A percentile compares a stretch with the other conserved stretches of the same genome.
Conservation (phyloP, 1,140 invertebrate genomes). For the Anastrepha ludens region DNA sequence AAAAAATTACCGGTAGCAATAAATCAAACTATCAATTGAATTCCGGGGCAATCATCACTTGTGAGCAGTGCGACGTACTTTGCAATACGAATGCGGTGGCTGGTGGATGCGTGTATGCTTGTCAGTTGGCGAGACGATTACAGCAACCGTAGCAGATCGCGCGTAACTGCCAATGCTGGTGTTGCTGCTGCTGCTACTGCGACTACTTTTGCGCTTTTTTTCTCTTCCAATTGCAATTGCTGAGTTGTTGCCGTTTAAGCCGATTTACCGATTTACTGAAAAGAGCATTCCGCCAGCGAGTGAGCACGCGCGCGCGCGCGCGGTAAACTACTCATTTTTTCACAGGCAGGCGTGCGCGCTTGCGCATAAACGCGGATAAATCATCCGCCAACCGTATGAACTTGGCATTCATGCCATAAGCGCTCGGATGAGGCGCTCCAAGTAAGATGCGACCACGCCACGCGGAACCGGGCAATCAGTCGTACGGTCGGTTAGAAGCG, state of each 20-base stretch:
- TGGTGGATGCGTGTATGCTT: constrained; percentile 38
- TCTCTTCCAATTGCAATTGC: not conserved
- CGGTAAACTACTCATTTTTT: not conserved
- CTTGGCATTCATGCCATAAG: constrained; percentile 71
- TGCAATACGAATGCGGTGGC: constrained; percentile 39
- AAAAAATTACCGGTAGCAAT: constrained; percentile 74
- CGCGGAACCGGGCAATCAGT: constrained; percentile 8
- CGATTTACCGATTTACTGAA: constrained; percentile 72
- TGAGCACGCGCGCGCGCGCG: not conserved
- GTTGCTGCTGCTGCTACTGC: not conserved
- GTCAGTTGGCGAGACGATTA: constrained; percentile 52
- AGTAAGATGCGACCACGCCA: not conserved
- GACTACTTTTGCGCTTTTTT: not conserved
- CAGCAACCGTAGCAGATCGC: constrained; percentile 33
- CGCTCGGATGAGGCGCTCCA: constrained; percentile 56
- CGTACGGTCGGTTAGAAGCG: constrained; percentile 1
- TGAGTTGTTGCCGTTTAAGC: constrained; percentile 62
- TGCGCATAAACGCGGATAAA: constrained; percentile 56
- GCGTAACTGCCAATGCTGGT: not conserved
- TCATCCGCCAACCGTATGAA: constrained; percentile 55
- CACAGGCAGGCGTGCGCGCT: constrained; percentile 62
- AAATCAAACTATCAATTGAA: constrained; percentile 75
- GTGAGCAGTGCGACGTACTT: constrained; percentile 57
- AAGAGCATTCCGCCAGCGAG: constrained; percentile 33
- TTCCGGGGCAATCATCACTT: constrained; percentile 73